Conservation (phyloP, 2,113 vertebrate species). For the Sander vitreus region DNA sequence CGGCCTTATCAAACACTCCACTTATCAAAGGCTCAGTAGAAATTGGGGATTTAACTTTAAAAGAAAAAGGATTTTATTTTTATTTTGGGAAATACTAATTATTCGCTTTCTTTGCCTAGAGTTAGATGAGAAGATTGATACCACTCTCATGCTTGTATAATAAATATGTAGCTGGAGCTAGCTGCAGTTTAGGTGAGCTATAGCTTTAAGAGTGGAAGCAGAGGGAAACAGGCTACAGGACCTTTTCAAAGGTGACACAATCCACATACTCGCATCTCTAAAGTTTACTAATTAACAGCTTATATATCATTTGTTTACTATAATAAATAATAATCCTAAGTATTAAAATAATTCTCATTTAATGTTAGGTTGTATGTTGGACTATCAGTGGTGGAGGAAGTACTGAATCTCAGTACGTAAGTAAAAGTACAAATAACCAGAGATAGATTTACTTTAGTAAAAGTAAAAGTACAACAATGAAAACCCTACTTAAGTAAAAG, state of each 20-base stretch:
- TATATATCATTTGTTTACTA: neutral
- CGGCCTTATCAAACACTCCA: conserved; percentile 39
- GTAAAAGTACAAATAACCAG: too few species aligned
- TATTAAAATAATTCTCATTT: neutral
- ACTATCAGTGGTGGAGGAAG: too few species aligned
- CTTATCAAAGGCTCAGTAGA: conserved; percentile 1
- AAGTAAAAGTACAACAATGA: too few species aligned
- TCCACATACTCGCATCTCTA: neutral
- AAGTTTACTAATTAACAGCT: neutral
- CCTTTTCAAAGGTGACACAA: neutral
- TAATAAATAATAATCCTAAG: neutral
- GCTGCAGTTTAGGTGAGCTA: neutral
- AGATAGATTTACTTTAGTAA: too few species aligned
- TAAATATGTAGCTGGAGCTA: neutral
- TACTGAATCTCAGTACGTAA: too few species aligned
- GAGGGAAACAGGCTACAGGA: neutral
- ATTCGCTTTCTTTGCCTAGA: neutral
- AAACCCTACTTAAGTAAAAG: too few species aligned
- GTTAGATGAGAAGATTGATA: neutral
- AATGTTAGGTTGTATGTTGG: neutral
- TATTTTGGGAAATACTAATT: neutral
- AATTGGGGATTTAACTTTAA: neutral
- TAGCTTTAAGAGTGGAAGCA: neutral
- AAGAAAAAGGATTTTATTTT: neutral
- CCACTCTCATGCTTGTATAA: neutral